phyloP scores from a whole-genome alignment of 2,797 vertebrate genomes.

The Margarornis squamiger region DNA sequence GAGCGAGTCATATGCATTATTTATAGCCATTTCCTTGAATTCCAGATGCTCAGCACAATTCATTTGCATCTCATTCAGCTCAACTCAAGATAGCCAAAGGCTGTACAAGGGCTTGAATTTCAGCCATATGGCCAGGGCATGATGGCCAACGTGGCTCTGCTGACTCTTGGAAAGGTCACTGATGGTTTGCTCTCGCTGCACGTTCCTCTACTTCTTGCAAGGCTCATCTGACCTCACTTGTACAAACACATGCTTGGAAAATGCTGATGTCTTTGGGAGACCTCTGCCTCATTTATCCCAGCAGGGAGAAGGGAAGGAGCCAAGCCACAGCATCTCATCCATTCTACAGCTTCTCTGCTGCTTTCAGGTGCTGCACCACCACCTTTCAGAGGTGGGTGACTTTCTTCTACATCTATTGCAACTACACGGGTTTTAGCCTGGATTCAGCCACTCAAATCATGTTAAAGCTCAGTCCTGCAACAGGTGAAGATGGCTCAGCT shows the following conservation, averaged over 20 bases:
- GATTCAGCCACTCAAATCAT: background rate
- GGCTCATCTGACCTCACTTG: background rate
- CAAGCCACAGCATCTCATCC: background rate
- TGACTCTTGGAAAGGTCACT: slow-evolving; percentile 8
- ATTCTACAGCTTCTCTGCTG: background rate
- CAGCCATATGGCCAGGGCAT: background rate
- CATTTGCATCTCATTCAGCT: slow-evolving; percentile 26
- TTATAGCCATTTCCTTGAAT: background rate
- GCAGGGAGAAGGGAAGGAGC: background rate
- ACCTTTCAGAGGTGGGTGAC: background rate
- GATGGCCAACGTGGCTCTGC: background rate
- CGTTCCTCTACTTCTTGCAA: background rate
- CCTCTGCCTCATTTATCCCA: background rate
- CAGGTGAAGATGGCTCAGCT: background rate
- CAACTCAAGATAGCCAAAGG: background rate
- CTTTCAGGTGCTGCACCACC: background rate
- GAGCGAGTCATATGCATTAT: background rate
- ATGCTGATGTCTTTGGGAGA: background rate
- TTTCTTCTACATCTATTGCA: background rate
- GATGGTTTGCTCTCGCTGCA: background rate
- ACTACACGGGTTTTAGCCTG: background rate
- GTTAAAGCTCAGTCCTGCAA: background rate
- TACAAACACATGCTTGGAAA: background rate
- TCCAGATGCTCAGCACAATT: slow-evolving; percentile 21
- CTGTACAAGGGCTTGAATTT: background rate